Percentiles rank a stretch among this genome's conserved stretches.
phyloP scores from a whole-genome alignment of 2,113 vertebrate species.

The Actinemys pallida region DNA sequence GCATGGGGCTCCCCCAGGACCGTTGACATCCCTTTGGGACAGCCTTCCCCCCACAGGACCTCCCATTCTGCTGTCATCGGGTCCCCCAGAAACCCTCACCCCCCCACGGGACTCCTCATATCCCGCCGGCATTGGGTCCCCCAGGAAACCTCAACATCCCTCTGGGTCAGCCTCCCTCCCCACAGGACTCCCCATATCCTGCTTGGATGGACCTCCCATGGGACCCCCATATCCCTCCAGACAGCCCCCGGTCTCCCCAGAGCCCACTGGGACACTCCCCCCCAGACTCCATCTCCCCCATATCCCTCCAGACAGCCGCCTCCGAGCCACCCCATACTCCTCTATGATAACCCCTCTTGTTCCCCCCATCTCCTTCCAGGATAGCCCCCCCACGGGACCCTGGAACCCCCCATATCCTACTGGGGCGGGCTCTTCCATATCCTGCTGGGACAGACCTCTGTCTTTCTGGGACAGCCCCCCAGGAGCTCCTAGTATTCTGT shows the following conservation, averaged over 20 bases:
- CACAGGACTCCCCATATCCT: background rate
- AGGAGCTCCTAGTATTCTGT: no score
- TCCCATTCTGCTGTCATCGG: background rate
- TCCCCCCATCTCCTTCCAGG: background rate
- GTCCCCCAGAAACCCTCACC: rapidly evolving
- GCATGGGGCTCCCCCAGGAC: rapidly evolving
- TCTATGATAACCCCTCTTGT: background rate
- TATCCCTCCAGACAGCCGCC: background rate
- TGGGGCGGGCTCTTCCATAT: background rate
- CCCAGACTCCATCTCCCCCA: no score
- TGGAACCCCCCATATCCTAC: background rate
- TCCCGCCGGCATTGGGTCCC: rapidly evolving
- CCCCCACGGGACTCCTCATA: no score
- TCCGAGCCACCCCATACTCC: background rate
- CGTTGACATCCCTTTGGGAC: background rate
- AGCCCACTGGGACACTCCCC: background rate
- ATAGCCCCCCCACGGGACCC: background rate
- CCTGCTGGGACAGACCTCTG: background rate
- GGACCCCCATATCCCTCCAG: background rate
- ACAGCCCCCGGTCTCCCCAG: background rate
- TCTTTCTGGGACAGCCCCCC: no score
- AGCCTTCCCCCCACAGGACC: background rate
- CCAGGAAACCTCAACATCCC: rapidly evolving
- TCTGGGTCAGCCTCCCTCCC: background rate
- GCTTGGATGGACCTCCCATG: background rate